Evolutionary conservation across 92 coral and sea anemone species (phyloP).

Genomic region (Phenganax marumi): DNA sequence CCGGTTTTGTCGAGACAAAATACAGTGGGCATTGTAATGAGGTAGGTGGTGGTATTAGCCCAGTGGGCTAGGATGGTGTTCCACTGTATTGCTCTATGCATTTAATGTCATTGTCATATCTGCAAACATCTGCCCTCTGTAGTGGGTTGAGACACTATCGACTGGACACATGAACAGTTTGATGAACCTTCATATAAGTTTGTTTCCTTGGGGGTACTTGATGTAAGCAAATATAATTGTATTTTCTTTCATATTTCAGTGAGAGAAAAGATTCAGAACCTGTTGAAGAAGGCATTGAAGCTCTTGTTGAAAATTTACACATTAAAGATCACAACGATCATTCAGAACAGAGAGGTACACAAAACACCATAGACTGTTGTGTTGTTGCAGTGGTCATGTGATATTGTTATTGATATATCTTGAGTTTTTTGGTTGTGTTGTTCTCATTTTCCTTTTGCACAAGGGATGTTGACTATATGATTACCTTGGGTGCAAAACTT

Average conservation of each 20-base stretch:
- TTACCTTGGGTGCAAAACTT: no score
- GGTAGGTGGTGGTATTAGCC: no score
- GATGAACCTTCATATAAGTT: neutral
- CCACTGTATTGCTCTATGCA: no score
- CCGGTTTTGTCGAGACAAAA: no score
- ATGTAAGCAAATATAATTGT: neutral
- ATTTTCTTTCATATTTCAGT: neutral
- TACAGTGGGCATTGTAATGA: no score
- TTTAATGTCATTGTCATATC: no score
- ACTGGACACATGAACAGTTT: no score
- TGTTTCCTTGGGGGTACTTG: neutral
- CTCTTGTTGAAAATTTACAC: slow-evolving; percentile 19
- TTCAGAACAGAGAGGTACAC: neutral
- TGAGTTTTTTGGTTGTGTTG: neutral
- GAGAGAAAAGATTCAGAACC: slow-evolving; percentile 21
- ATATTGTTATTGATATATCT: neutral
- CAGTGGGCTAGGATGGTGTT: no score
- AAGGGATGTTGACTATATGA: no score
- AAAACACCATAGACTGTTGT: neutral
- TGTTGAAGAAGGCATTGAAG: slow-evolving; percentile 37
- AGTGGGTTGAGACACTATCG: no score
- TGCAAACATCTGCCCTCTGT: no score
- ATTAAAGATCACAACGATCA: neutral
- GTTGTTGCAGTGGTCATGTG: neutral
- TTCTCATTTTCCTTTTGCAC: no score